Conservation (phyloP, 2,888 invertebrate species). For the Opisthograptis luteolata region DNA sequence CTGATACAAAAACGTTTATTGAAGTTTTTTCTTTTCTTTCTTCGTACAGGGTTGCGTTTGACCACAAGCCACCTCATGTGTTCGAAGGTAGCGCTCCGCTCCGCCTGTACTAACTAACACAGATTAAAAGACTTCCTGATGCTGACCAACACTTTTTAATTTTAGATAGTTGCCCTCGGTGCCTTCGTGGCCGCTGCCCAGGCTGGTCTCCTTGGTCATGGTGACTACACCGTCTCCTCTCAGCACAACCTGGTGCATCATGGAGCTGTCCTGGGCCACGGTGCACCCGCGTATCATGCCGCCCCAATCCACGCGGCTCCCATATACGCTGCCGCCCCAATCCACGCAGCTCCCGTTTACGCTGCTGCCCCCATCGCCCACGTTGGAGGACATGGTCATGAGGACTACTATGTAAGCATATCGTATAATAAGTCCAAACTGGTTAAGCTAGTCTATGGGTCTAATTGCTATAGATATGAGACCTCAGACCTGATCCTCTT, state of each 20-base stretch:
- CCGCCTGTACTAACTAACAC: no score
- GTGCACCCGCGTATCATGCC: slow-evolving; percentile 41
- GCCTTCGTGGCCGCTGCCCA: slow-evolving; percentile 72
- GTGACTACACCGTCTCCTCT: slow-evolving; percentile 46
- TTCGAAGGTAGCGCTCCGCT: no score
- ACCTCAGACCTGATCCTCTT: no score
- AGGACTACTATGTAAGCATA: slow-evolving; percentile 64
- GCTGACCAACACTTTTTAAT: not conserved
- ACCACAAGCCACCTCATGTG: no score
- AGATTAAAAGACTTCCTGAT: no score
- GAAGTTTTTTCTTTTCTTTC: no score
- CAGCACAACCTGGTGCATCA: slow-evolving; percentile 50
- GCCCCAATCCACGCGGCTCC: slow-evolving; percentile 50
- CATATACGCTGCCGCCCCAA: slow-evolving; percentile 48
- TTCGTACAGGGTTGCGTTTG: no score
- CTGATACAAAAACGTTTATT: no score
- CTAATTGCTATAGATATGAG: no score
- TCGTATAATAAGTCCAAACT: no score
- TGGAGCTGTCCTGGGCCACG: slow-evolving; percentile 43
- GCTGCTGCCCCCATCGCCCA: slow-evolving; percentile 46
- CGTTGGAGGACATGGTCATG: slow-evolving; percentile 53
- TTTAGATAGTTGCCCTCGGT: slow-evolving; percentile 69
- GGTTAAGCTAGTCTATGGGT: no score
- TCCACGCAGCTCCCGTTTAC: slow-evolving; percentile 41
- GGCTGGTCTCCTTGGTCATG: slow-evolving; percentile 73